Evolutionary conservation across 1,140 invertebrate genomes (phyloP).

Genomic region (Ditylenchus dipsaci): DNA sequence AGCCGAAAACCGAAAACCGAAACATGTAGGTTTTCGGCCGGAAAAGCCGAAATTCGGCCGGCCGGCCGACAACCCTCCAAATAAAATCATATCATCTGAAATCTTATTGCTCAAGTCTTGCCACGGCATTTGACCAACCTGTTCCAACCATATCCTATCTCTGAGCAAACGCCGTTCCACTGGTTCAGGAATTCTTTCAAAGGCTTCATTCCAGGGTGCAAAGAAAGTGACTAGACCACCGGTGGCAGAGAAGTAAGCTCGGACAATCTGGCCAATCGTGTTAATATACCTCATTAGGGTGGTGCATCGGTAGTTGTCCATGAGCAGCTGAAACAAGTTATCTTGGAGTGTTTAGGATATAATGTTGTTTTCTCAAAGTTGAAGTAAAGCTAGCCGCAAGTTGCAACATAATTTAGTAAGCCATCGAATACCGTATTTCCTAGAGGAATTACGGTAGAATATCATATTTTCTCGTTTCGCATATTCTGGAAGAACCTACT

Average conservation of each 20-base stretch:
- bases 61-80: no score
- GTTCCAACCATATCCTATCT: conserved; percentile 57
- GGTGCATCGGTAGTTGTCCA: conserved; percentile 54
- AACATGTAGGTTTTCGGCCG: no score
- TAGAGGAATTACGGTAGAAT: no score
- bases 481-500: no score
- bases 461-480: no score
- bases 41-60: no score
- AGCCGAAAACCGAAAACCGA: no score
- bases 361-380: no score
- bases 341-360: not conserved
- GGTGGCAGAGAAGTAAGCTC: conserved; percentile 56
- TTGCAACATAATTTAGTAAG: not conserved
- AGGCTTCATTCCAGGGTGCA: conserved; percentile 57
- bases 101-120: no score
- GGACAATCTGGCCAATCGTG: conserved; percentile 52
- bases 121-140: no score
- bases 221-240: conserved; percentile 58
- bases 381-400: not conserved
- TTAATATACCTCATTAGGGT: conserved; percentile 59
- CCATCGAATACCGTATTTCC: no score
- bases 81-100: no score
- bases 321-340: conserved; percentile 51
- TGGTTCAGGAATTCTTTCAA: conserved; percentile 56
- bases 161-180: conserved; percentile 52